A percentile compares a stretch with the other conserved stretches of the same genome.
Evolutionary conservation across 1,140 invertebrate species (phyloP).

Genomic region (Drosophila guanche): DNA sequence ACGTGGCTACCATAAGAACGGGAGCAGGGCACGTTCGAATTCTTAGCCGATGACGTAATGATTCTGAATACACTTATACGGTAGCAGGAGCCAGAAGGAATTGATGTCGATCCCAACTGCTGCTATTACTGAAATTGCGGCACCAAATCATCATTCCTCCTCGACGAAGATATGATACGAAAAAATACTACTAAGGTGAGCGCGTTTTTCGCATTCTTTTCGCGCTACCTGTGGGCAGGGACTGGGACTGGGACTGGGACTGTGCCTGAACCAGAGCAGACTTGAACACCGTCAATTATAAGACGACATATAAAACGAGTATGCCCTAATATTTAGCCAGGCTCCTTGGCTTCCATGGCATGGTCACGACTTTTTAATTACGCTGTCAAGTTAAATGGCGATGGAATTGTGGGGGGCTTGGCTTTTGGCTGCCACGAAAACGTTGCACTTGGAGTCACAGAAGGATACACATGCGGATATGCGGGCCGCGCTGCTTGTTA

Average conservation of each 20-base stretch:
- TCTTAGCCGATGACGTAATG: constrained; percentile 68
- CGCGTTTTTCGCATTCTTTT: constrained; percentile 44
- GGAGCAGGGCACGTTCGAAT: constrained; percentile 48
- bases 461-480: constrained; percentile 25
- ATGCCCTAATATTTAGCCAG: constrained; percentile 51
- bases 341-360: constrained; percentile 30
- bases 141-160: constrained; percentile 77
- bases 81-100: constrained; percentile 67
- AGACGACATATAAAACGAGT: constrained; percentile 42
- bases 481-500: constrained; percentile 5
- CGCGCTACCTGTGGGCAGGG: constrained; percentile 3
- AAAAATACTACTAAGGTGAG: constrained; percentile 23
- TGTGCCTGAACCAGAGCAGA: constrained; percentile 20
- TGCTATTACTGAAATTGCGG: constrained; percentile 77
- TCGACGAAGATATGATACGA: constrained; percentile 61
- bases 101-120: constrained; percentile 62
- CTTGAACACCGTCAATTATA: constrained; percentile 68
- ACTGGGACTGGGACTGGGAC: neutral
- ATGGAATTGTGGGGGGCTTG: constrained; percentile 11
- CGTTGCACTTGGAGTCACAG: constrained; percentile 24
- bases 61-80: constrained; percentile 71
- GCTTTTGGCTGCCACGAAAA: neutral
- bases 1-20: constrained; percentile 42
- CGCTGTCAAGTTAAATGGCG: constrained; percentile 50
- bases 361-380: constrained; percentile 53